Percentiles rank a stretch among this genome's conserved stretches.
Conservation (phyloP, 2,888 invertebrate genomes). For the Sepiola atlantica region DNA sequence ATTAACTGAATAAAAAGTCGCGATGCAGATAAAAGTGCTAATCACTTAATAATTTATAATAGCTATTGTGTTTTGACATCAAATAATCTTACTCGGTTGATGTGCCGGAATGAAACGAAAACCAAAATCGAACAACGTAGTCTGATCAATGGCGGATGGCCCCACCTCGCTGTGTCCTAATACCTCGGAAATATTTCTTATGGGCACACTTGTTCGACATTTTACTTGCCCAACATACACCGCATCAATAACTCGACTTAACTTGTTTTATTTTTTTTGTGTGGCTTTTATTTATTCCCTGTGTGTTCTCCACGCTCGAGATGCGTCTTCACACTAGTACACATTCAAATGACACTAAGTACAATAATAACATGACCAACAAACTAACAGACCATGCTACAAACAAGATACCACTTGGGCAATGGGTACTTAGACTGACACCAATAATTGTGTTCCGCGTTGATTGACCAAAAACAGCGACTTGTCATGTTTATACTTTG, state of each 20-base stretch:
- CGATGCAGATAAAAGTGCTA: no score
- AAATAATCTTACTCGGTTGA: no score
- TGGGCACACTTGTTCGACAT: neutral
- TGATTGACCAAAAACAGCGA: neutral
- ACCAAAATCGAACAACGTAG: no score
- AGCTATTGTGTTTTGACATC: no score
- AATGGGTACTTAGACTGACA: neutral
- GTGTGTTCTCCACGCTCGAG: neutral
- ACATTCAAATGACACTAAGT: neutral
- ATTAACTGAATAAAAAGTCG: no score
- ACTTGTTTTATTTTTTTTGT: neutral
- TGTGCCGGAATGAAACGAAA: no score
- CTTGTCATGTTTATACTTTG: neutral
- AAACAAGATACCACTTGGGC: neutral
- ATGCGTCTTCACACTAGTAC: neutral
- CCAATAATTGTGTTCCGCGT: neutral
- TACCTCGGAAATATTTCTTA: neutral
- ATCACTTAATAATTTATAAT: no score
- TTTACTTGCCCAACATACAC: neutral
- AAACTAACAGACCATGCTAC: slow-evolving; percentile 19
- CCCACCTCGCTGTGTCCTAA: neutral
- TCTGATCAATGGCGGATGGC: neutral
- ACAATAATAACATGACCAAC: neutral
- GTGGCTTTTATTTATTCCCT: neutral
- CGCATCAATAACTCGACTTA: neutral